A percentile compares a stretch with the other conserved stretches of the same genome.
Evolutionary conservation across 2,888 invertebrate genomes (phyloP).

Genomic region (Campoplex capitator): DNA sequence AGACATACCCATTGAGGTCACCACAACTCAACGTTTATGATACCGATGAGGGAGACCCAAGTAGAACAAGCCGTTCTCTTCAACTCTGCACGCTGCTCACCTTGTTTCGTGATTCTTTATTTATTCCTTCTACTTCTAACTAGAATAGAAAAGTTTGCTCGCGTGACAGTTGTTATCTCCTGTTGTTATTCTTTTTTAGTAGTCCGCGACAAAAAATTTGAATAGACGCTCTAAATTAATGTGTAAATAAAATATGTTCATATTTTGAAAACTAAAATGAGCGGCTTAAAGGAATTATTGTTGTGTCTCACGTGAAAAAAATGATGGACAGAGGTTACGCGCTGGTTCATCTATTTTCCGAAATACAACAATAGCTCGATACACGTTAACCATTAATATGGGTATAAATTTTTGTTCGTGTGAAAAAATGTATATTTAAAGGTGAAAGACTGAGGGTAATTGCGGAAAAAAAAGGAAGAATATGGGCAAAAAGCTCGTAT

Average conservation of each 20-base stretch:
- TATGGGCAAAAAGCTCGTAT: neutral
- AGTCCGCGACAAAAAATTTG: neutral
- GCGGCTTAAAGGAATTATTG: neutral
- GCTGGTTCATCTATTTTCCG: neutral
- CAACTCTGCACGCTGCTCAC: neutral
- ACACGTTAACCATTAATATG: neutral
- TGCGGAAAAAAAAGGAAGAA: slow-evolving; percentile 2
- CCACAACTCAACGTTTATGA: slow-evolving; percentile 48
- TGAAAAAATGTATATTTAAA: neutral
- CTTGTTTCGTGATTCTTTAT: slow-evolving; percentile 11
- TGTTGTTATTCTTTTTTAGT: neutral
- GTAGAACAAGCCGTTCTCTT: slow-evolving; percentile 34
- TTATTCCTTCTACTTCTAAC: neutral
- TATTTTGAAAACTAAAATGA: neutral
- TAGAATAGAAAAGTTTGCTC: neutral
- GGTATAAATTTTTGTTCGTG: neutral
- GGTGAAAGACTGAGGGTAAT: neutral
- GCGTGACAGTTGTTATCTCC: neutral
- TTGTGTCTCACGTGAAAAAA: neutral
- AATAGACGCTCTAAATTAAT: neutral
- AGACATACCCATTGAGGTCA: slow-evolving; percentile 56
- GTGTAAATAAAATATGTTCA: neutral
- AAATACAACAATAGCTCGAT: neutral
- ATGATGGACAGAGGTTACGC: neutral
- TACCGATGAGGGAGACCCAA: slow-evolving; percentile 19